Evolutionary conservation across 2,113 vertebrate genomes (phyloP).

Genomic region (Leptobrachium leishanense): DNA sequence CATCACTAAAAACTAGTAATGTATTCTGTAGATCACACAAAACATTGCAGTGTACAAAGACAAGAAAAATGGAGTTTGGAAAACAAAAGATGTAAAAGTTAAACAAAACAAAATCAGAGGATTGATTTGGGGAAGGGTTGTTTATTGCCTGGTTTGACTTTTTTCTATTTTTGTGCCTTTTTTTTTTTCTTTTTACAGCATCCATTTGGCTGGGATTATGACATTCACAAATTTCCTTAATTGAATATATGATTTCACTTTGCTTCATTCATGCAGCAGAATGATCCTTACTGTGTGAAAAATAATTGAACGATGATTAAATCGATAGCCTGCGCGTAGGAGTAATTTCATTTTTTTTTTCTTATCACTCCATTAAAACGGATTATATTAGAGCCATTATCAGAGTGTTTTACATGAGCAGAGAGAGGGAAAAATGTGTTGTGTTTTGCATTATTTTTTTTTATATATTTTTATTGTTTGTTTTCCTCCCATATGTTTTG

Average conservation of each 20-base stretch:
- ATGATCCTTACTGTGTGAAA: constrained; percentile 27
- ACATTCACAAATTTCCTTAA: constrained; percentile 30
- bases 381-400: constrained; percentile 36
- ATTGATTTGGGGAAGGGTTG: too few relatives aligned
- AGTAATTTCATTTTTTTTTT: constrained; percentile 43
- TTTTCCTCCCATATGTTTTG: background rate
- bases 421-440: constrained; percentile 22
- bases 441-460: constrained; percentile 11
- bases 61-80: too few relatives aligned
- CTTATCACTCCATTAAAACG: constrained; percentile 34
- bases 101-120: too few relatives aligned
- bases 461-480: constrained; percentile 3
- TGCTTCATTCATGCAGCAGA: constrained; percentile 32
- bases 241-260: constrained; percentile 41
- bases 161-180: background rate
- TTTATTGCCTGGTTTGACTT: too few relatives aligned
- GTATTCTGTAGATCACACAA: too few relatives aligned
- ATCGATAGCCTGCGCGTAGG: constrained; percentile 20
- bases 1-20: too few relatives aligned
- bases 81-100: too few relatives aligned
- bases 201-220: constrained; percentile 30
- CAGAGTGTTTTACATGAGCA: constrained; percentile 4
- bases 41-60: too few relatives aligned
- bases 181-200: constrained; percentile 1
- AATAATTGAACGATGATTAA: constrained; percentile 47